A percentile compares a stretch with the other conserved stretches of the same genome.
These are phyloP conservation scores for Dendroctonus ponderosae DNA, from an alignment of 1,140 invertebrate genomes.

Conservation along the genomic window DNA sequence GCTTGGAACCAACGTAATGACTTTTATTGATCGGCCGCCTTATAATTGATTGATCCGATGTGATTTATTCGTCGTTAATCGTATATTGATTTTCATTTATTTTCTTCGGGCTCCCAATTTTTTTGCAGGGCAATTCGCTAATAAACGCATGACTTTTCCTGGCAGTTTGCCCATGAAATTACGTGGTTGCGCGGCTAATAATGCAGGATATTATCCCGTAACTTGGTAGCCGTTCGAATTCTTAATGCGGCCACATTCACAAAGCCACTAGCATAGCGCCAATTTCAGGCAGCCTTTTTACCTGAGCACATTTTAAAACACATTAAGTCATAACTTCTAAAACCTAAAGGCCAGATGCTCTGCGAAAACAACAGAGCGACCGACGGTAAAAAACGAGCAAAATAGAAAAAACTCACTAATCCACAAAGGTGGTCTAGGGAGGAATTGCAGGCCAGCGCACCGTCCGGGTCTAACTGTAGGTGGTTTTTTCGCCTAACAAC, in stretches of 20 bases:
- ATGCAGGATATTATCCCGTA: constrained; percentile 22
- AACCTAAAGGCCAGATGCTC: constrained; percentile 15
- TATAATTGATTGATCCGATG: neutral
- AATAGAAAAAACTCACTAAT: too few relatives aligned
- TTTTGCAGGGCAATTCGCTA: neutral
- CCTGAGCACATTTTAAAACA: constrained; percentile 20
- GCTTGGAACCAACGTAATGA: constrained; percentile 11
- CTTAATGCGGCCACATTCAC: constrained; percentile 14
- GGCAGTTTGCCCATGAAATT: neutral
- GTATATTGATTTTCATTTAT: neutral
- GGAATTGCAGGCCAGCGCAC: too few relatives aligned
- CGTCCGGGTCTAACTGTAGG: too few relatives aligned
- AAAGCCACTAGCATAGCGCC: constrained; percentile 8
- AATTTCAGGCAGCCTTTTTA: constrained; percentile 14
- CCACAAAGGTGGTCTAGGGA: too few relatives aligned
- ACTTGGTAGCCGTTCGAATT: constrained; percentile 13
- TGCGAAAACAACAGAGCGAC: neutral
- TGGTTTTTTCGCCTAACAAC: neutral
- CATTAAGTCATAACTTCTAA: constrained; percentile 16
- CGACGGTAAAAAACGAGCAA: too few relatives aligned
- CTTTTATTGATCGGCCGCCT: constrained; percentile 27
- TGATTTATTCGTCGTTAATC: constrained; percentile 1
- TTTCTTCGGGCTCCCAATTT: neutral
- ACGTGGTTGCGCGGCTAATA: neutral
- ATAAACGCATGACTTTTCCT: neutral